Evolutionary conservation across 2,888 invertebrate genomes (phyloP).

Genomic region (Morpho achilles): DNA sequence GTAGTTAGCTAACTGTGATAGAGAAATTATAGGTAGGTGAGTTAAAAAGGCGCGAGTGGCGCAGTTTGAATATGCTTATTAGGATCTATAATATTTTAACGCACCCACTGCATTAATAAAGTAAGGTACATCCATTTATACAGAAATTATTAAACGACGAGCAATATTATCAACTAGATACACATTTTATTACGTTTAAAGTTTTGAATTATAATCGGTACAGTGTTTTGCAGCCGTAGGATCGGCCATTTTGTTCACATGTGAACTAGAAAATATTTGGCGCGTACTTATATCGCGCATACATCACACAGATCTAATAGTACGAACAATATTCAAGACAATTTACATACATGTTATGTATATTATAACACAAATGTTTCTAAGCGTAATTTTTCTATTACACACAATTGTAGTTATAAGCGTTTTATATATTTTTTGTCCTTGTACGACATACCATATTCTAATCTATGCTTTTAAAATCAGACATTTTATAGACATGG

Average conservation of each 20-base stretch:
- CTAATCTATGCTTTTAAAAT: slow-evolving; percentile 46
- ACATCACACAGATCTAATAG: slow-evolving; percentile 72
- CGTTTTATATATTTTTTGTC: slow-evolving; percentile 59
- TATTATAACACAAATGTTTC: slow-evolving; percentile 62
- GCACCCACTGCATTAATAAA: slow-evolving; percentile 24
- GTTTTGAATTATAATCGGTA: slow-evolving; percentile 42
- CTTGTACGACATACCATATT: slow-evolving; percentile 45
- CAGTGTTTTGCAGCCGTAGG: slow-evolving; percentile 37
- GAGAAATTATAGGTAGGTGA: slow-evolving; percentile 21
- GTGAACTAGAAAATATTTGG: slow-evolving; percentile 63
- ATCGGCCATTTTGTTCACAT: slow-evolving; percentile 30
- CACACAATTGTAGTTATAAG: slow-evolving; percentile 69
- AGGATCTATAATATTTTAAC: slow-evolving; percentile 16
- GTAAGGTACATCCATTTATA: slow-evolving; percentile 37
- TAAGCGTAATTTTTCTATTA: slow-evolving; percentile 75
- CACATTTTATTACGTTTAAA: slow-evolving; percentile 41
- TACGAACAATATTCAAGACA: slow-evolving; percentile 72
- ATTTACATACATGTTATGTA: slow-evolving; percentile 66
- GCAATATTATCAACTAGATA: slow-evolving; percentile 50
- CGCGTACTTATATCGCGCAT: slow-evolving; percentile 35
- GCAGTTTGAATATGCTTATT: slow-evolving; percentile 18
- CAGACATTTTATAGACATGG: slow-evolving; percentile 56
- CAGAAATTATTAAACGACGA: slow-evolving; percentile 49
- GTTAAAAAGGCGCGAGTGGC: slow-evolving; percentile 18
- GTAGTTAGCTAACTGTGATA: slow-evolving; percentile 34